Conservation (phyloP, 2,113 vertebrate species). For the Ageneiosus marmoratus region DNA sequence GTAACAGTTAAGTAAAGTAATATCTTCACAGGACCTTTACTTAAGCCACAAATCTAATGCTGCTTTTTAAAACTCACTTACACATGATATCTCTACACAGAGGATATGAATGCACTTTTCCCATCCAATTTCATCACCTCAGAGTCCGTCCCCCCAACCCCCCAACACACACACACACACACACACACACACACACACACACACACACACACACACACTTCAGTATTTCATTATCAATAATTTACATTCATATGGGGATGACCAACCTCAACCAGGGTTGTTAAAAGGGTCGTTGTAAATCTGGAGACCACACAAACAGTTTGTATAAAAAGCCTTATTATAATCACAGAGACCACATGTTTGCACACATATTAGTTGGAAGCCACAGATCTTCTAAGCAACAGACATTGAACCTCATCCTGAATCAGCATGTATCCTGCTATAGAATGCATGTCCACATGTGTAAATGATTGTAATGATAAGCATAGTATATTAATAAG, state of each 20-base stretch:
- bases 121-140: neutral
- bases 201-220: neutral
- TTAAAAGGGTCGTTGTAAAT: conserved; percentile 31
- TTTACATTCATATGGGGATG: conserved; percentile 30
- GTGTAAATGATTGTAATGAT: neutral
- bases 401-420: conserved; percentile 30
- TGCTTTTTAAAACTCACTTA: neutral
- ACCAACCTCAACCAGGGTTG: conserved; percentile 35
- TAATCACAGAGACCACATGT: conserved; percentile 30
- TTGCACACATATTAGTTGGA: conserved; percentile 12
- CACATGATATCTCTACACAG: neutral
- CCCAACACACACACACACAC: conserved; percentile 10
- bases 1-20: neutral
- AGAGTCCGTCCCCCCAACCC: neutral
- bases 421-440: neutral
- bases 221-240: conserved; percentile 40
- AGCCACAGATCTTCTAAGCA: neutral
- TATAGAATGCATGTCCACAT: neutral
- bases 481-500: neutral
- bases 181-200: no score
- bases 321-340: conserved; percentile 31
- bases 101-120: neutral
- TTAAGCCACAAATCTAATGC: neutral
- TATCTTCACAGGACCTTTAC: neutral
- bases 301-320: conserved; percentile 32